phyloP scores from a whole-genome alignment of 2,113 vertebrate species.

The Eidolon helvum region DNA sequence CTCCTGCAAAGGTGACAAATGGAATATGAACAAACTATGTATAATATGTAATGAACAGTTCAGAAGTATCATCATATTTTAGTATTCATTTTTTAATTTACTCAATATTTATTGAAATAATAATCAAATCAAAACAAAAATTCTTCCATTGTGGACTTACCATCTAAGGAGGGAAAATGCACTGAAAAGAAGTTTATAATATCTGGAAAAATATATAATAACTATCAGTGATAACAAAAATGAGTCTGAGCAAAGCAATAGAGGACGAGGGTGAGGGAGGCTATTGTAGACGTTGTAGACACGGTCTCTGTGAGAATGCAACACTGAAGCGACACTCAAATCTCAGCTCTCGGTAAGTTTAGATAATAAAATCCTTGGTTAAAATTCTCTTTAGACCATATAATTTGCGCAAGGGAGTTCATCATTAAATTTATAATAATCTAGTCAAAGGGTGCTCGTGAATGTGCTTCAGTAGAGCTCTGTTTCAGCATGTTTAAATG shows the following conservation, averaged over 20 bases:
- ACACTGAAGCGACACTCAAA: neutral
- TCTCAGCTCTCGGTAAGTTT: neutral
- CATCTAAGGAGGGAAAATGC: neutral
- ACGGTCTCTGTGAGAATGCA: neutral
- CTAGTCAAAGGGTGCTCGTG: neutral
- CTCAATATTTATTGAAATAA: neutral
- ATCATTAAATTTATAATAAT: neutral
- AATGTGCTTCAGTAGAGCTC: neutral
- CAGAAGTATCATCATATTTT: neutral
- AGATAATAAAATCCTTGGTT: neutral
- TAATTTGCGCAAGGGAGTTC: neutral
- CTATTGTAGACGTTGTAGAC: rapidly evolving
- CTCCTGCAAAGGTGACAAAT: constrained; percentile 64
- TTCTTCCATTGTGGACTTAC: neutral
- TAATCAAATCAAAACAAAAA: neutral
- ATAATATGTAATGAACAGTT: neutral
- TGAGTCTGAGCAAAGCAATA: neutral
- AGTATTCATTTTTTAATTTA: neutral
- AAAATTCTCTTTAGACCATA: neutral
- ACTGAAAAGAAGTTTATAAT: neutral
- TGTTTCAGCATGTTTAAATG: neutral
- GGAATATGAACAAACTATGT: neutral
- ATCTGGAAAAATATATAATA: neutral
- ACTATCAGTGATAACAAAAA: neutral
- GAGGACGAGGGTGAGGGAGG: neutral